phyloP scores from a whole-genome alignment of 23 tunicate genomes.

The Styela clava region DNA sequence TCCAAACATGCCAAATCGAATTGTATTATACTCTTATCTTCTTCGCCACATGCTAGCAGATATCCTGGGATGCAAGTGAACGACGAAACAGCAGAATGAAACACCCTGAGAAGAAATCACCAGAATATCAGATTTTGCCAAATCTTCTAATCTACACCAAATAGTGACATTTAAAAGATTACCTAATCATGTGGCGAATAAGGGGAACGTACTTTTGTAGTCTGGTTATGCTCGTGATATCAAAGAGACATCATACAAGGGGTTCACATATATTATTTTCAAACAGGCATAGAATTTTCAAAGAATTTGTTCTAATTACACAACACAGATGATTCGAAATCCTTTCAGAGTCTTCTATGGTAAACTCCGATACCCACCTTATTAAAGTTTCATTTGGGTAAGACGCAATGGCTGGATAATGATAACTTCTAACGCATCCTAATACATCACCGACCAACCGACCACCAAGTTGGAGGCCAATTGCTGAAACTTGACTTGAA shows the following conservation, averaged over 20 bases:
- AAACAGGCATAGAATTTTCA: no score
- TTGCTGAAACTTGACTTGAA: not conserved
- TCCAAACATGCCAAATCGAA: not conserved
- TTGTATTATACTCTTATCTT: not conserved
- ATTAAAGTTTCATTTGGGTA: not conserved
- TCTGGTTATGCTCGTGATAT: no score
- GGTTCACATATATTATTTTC: no score
- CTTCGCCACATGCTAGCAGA: not conserved
- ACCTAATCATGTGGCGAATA: no score
- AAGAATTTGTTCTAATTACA: no score
- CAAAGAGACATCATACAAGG: no score
- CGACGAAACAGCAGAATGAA: not conserved
- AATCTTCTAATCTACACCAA: no score
- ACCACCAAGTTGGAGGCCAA: not conserved
- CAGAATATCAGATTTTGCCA: no score
- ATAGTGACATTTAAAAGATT: no score
- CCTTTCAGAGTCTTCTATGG: no score
- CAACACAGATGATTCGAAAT: no score
- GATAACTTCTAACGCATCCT: constrained; percentile 16
- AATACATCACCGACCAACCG: constrained; percentile 9
- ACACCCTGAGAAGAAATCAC: not conserved
- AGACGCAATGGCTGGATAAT: constrained; percentile 4
- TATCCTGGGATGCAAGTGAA: not conserved
- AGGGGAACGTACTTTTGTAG: no score
- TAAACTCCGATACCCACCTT: not conserved